Conservation (phyloP, 2,888 invertebrate species). For the Drosophila histrio region DNA sequence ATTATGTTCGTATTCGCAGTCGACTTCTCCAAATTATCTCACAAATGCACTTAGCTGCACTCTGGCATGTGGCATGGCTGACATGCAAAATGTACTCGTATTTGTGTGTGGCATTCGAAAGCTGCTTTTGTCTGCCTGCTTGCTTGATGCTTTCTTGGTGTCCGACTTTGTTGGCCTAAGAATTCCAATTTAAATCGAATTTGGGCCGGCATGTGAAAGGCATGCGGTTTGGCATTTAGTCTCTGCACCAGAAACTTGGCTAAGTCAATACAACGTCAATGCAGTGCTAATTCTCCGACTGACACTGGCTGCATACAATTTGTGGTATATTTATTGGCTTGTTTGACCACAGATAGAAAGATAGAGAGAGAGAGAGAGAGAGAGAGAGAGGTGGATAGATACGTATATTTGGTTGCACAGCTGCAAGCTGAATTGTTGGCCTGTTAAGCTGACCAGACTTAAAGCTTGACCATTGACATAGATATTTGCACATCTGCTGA, state of each 20-base stretch:
- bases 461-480: constrained; percentile 65
- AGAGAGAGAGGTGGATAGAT: neutral
- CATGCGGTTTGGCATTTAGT: constrained; percentile 67
- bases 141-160: constrained; percentile 26
- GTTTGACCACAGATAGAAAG: constrained; percentile 59
- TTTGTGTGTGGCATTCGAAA: constrained; percentile 14
- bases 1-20: constrained; percentile 12
- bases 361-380: constrained; percentile 14
- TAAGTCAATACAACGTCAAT: constrained; percentile 67
- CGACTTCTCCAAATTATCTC: constrained; percentile 6
- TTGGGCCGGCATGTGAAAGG: constrained; percentile 66
- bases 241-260: constrained; percentile 45
- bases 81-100: constrained; percentile 17
- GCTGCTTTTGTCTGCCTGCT: constrained; percentile 27
- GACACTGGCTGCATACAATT: constrained; percentile 75
- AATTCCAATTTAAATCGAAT: constrained; percentile 79
- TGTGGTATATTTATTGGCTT: constrained; percentile 79
- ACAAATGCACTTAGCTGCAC: constrained; percentile 13
- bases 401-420: constrained; percentile 28
- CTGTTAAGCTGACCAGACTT: constrained; percentile 53
- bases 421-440: constrained; percentile 37
- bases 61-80: constrained; percentile 18
- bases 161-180: constrained; percentile 43
- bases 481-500: constrained; percentile 68
- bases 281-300: constrained; percentile 55